Conservation (phyloP, 2,113 vertebrate genomes). For the Protobothrops mucrosquamatus region DNA sequence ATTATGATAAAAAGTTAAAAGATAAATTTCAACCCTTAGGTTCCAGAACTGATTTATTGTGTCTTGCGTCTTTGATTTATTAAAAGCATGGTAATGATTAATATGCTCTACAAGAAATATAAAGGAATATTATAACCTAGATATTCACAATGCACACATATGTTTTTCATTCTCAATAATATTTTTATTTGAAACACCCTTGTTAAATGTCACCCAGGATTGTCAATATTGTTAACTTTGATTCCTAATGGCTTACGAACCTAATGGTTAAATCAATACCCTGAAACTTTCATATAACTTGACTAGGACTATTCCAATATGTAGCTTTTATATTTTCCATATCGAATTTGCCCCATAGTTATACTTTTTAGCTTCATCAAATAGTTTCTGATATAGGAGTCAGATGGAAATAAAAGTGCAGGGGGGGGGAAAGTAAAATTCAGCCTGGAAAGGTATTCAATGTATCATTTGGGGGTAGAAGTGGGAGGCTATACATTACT, state of each 20-base stretch:
- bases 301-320: neutral
- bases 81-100: constrained; percentile 4
- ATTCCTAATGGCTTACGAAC: constrained; percentile 21
- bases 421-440: neutral
- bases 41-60: constrained; percentile 2
- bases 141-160: neutral
- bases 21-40: constrained; percentile 12
- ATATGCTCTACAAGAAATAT: neutral
- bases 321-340: neutral
- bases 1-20: constrained; percentile 42
- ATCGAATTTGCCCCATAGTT: neutral
- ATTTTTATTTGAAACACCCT: constrained; percentile 18
- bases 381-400: neutral
- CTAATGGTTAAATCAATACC: neutral
- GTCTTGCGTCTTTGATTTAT: neutral
- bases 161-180: neutral
- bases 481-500: neutral
- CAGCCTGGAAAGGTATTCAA: neutral
- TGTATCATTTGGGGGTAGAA: neutral
- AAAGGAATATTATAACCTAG: neutral
- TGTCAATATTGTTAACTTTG: neutral
- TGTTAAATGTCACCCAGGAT: neutral
- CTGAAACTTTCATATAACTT: neutral
- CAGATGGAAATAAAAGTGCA: neutral
- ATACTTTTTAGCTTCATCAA: neutral